These are phyloP conservation scores for Conus ventricosus DNA, from an alignment of 1,140 invertebrate species.

Conservation along the genomic window DNA sequence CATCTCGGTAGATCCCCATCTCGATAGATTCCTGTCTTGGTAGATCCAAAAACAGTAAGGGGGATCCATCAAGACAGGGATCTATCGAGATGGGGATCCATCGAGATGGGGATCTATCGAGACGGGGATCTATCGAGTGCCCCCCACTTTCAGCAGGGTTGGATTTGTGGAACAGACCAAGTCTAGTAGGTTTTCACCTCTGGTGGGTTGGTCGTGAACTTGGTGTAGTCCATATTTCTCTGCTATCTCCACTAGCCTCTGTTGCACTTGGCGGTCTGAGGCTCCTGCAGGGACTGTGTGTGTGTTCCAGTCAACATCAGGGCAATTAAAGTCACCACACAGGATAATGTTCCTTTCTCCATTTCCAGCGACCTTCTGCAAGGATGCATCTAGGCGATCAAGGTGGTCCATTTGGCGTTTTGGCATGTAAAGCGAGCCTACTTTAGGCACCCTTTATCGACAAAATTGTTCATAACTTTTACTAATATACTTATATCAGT, in stretches of 20 bases:
- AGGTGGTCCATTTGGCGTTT: constrained; percentile 9
- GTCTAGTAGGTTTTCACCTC: not conserved
- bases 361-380: not conserved
- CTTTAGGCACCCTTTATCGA: too few species aligned
- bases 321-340: not conserved
- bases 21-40: too few species aligned
- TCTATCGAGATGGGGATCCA: too few species aligned
- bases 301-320: constrained; percentile 18
- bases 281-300: not conserved
- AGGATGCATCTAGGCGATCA: not conserved
- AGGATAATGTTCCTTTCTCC: not conserved
- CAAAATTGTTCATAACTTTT: too few species aligned
- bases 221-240: constrained; percentile 8
- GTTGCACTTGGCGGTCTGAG: not conserved
- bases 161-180: not conserved
- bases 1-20: too few species aligned
- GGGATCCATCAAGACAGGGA: too few species aligned
- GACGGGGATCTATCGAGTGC: too few species aligned
- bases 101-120: too few species aligned
- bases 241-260: not conserved
- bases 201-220: not conserved
- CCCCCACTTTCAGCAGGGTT: not conserved
- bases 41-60: too few species aligned
- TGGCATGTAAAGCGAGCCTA: constrained; percentile 35
- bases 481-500: too few species aligned